Base-by-base conservation (phyloP, 2,797 vertebrate genomes). In the Tiaroga cobitis region DNA sequence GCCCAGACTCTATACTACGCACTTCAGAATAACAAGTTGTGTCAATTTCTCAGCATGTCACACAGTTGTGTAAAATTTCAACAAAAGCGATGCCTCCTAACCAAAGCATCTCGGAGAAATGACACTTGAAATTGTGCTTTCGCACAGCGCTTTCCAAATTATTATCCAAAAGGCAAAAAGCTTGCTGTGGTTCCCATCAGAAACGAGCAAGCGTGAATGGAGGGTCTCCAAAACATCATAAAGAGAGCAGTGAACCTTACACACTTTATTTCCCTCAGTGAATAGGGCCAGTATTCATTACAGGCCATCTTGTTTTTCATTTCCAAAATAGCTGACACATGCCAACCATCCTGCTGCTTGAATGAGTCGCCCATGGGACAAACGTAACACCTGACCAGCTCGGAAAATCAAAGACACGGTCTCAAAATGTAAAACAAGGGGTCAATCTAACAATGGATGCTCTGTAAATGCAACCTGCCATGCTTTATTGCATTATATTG, bases 311-410 rank as follows among this genome's bases (percentile, higher is more conserved):
- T 85, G 68, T 84, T 79, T 32, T 87, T 89, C 90, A 46, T 72
- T 88, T 90, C 80, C 81, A 80, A 49, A 89, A 77, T 56, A 74
- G 93, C 90, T 92, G 91, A 94, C 85, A 75, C 87, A 84, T 59
- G 89, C 87, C 56, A 79, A 85, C 82, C 16, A 88, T 87, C 75
- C 81, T 88, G 90, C 84, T 87, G 86, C 89, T 88, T 75, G 85
- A 86, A 70, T 82, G 85, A 87, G 68, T 76, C 32, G 75, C 72
- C 0, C 80, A 86, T 85, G 80, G 67, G 39, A 79, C 90, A 89
- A 91, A 84, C 85, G 77, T 74, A 5, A 75, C 90, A 91, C 91
- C 92, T 93, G 90, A 85, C 49, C 41, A 67, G 26, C 46, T 70
- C 7, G 5, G 80, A 15, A 79, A 83, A 87, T 80, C 59, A 34